Base-by-base conservation (phyloP, 2,113 vertebrate species). In the Oostethus manadensis region DNA sequence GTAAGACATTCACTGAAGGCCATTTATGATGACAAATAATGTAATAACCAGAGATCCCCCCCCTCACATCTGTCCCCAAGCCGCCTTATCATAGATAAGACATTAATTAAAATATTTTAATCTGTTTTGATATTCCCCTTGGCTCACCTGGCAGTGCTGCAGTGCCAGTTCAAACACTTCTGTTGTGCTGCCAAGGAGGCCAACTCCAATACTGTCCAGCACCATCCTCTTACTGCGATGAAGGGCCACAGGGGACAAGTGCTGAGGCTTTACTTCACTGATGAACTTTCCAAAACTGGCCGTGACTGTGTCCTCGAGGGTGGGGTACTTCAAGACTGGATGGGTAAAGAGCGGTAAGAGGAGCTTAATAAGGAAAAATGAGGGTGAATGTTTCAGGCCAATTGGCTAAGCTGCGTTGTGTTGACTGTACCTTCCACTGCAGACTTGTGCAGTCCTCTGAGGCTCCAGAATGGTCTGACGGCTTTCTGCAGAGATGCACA, bases 211-310 rank as follows among this genome's bases (percentile, higher is more conserved):
- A 87, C 84, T 94, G 88, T 95, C 93, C 2, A 94, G 83, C 71
- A 94, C 89, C 94, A 94, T 95, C 54, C 94, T 90, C 74, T 94
- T 94, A 76, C 92, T 94, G n/a, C 92, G 87, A 16, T 86, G 84
- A 18, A 90, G 60, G 57, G 92, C 89, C 0, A 74, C 66, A 0
- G 86, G 66, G 1, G 92, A 88, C 63, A 94, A 73, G 14, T 91
- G 91, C 51, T 89, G 85, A 0, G 92, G 86, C 38, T 60, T 83
- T 0, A 89, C 79, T 0, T 80, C 84, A 0, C 83, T 82, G 82
- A 95, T 91, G 79, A 95, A 95, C 13, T 76, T 88, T 8, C 91
- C 92, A 54, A 92, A 94, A 72, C 90, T 94, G 76, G 78, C 67
- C 16, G 93, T 95, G 51, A 94, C 90, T 0, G 90, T 91, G 20